phyloP scores from a whole-genome alignment of 2,888 invertebrate genomes.

The Orthosia gracilis region DNA sequence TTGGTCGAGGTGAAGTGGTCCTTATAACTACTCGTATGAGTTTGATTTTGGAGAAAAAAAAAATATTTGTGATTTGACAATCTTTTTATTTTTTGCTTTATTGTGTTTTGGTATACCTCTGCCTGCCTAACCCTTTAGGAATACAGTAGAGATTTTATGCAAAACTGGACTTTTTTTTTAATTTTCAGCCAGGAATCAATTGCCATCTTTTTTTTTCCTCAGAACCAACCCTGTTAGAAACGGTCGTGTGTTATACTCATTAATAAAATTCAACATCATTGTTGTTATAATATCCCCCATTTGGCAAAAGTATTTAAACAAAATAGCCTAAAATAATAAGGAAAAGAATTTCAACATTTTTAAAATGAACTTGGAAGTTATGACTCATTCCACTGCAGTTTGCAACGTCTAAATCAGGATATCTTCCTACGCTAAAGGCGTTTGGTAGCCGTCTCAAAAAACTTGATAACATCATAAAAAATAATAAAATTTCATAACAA shows the following conservation, averaged over 20 bases:
- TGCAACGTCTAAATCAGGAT: slow-evolving; percentile 42
- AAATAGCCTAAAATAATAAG: slow-evolving; percentile 8
- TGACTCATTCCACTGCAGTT: slow-evolving; percentile 27
- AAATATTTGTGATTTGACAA: no score
- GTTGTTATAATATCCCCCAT: not conserved
- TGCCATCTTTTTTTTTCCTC: no score
- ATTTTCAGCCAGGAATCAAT: not conserved
- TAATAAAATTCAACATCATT: not conserved
- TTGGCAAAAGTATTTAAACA: not conserved
- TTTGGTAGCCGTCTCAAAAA: slow-evolving; percentile 43
- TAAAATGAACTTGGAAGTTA: not conserved
- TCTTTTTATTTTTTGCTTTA: no score
- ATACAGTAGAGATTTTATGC: no score
- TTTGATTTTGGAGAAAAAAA: no score
- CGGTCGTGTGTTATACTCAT: no score
- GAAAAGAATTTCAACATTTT: slow-evolving; percentile 13
- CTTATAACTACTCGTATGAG: no score
- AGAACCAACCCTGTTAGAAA: no score
- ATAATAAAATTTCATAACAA: slow-evolving; percentile 78
- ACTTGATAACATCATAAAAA: slow-evolving; percentile 66
- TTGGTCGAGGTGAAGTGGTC: no score
- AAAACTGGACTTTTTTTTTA: no score
- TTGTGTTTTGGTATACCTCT: no score
- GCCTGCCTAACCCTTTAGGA: no score
- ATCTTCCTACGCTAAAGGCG: slow-evolving; percentile 26